Conservation (phyloP, 2,797 vertebrate species). For the Siniperca obscura region DNA sequence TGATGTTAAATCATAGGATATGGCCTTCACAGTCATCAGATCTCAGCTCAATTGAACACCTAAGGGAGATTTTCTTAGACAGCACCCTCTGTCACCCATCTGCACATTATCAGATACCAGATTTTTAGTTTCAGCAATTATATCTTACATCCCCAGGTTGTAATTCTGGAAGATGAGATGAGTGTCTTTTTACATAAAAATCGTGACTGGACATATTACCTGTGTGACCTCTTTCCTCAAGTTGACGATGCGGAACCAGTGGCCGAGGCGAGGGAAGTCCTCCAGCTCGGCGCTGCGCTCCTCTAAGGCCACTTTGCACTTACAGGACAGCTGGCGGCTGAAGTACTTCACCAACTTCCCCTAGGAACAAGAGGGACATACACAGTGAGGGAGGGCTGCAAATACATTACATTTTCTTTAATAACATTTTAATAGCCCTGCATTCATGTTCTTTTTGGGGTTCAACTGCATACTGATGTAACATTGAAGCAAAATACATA, state of each 20-base stretch:
- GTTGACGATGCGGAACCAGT: slow-evolving; percentile 97
- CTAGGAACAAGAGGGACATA: slow-evolving; percentile 77
- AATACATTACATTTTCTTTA: background rate
- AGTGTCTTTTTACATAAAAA: background rate
- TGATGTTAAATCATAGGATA: background rate
- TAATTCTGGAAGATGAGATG: background rate
- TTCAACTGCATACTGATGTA: background rate
- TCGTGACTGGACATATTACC: slow-evolving; percentile 76
- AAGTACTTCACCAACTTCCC: slow-evolving; percentile 99
- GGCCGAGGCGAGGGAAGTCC: slow-evolving; percentile 93
- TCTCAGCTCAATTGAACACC: background rate
- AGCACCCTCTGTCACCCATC: background rate
- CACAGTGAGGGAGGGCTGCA: slow-evolving; percentile 3
- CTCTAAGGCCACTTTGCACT: slow-evolving; percentile 95
- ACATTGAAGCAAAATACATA: background rate
- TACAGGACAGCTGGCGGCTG: slow-evolving; percentile 98
- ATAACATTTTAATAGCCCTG: too few relatives aligned
- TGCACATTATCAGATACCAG: background rate
- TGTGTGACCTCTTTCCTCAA: slow-evolving; percentile 96
- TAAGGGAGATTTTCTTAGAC: background rate
- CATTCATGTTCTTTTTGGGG: background rate
- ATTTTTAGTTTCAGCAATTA: background rate
- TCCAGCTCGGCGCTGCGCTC: slow-evolving; percentile 93
- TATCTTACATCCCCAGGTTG: background rate
- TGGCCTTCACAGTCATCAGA: background rate